Conservation (phyloP, 2,888 invertebrate species). For the Calameuta pallipes region DNA sequence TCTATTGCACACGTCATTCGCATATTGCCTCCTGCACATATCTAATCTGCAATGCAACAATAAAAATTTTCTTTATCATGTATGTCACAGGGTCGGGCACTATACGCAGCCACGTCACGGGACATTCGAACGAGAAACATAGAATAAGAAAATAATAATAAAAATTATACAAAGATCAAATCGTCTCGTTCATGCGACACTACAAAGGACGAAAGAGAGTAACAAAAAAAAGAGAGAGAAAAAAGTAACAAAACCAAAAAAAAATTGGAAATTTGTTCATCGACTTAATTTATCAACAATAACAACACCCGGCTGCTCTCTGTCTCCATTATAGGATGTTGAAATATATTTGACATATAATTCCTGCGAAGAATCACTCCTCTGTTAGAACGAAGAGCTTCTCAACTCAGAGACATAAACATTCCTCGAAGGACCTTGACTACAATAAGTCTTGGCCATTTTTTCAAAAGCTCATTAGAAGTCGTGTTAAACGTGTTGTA, state of each 20-base stretch:
- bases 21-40: constrained; percentile 97
- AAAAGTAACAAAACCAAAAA: neutral
- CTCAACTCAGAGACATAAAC: neutral
- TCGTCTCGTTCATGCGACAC: constrained; percentile 1
- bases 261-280: neutral
- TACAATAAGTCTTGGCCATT: neutral
- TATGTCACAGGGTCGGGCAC: constrained; percentile 30
- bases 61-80: constrained; percentile 66
- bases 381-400: neutral
- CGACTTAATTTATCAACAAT: neutral
- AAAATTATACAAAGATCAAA: constrained; percentile 9
- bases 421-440: neutral
- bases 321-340: neutral
- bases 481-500: neutral
- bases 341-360: neutral
- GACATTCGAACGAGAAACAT: constrained; percentile 28
- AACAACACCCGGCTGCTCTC: neutral
- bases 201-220: constrained; percentile 11
- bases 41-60: constrained; percentile 92
- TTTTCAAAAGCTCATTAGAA: neutral
- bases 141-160: constrained; percentile 5
- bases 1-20: constrained; percentile 96
- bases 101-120: constrained; percentile 43
- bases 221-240: neutral
- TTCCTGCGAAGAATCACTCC: neutral